Evolutionary conservation across 2,113 vertebrate species (phyloP).

Genomic region (Sinocyclocheilus rhinocerous): DNA sequence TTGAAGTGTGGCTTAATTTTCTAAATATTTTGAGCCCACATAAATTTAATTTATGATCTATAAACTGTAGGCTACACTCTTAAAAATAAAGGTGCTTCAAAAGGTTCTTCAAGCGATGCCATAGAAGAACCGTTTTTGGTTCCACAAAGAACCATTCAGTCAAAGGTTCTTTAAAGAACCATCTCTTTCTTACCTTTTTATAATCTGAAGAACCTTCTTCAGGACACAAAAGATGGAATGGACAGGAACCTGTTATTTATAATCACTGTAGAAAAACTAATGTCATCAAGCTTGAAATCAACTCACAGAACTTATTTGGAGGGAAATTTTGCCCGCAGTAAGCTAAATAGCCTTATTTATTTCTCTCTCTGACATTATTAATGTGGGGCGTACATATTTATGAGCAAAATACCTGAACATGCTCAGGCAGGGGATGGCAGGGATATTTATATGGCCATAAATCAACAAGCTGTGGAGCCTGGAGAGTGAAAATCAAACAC

Average conservation of each 20-base stretch:
- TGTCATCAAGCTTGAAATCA: conserved; percentile 50
- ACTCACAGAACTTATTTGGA: conserved; percentile 46
- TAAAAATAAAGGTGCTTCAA: no score
- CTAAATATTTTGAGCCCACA: neutral
- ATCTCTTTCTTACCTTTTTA: no score
- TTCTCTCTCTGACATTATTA: conserved; percentile 38
- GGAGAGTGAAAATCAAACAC: conserved; percentile 28
- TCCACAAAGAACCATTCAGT: no score
- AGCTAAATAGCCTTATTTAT: conserved; percentile 49
- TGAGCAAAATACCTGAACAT: conserved; percentile 43
- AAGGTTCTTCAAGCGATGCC: no score
- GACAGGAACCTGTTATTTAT: conserved; percentile 70
- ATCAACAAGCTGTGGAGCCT: conserved; percentile 12
- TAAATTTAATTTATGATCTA: neutral
- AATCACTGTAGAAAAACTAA: conserved; percentile 38
- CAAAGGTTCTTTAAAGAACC: no score
- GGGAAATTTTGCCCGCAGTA: conserved; percentile 26
- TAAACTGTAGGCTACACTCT: neutral
- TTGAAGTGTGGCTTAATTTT: neutral
- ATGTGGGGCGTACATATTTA: conserved; percentile 37
- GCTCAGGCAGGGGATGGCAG: conserved; percentile 20
- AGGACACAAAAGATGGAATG: conserved; percentile 81
- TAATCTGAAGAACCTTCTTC: no score
- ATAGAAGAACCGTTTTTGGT: no score
- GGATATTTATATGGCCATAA: conserved; percentile 50